These are phyloP conservation scores for Coccyzus lansbergi DNA, from an alignment of 2,797 vertebrate genomes.

Conservation along the genomic window DNA sequence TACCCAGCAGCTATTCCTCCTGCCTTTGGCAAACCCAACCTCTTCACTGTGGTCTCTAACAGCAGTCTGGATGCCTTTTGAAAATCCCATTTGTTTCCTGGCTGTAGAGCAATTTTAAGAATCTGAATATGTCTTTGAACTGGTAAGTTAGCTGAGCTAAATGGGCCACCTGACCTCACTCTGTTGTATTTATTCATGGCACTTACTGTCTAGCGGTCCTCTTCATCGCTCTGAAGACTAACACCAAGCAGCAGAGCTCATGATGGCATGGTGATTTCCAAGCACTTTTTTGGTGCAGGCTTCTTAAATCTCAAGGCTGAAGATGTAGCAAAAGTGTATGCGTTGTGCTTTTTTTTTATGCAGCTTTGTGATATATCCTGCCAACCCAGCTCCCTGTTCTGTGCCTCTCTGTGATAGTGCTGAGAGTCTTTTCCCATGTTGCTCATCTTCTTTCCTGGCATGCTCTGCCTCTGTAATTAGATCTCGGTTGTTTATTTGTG, in stretches of 20 bases:
- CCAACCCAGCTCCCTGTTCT: neutral
- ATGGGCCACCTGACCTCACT: neutral
- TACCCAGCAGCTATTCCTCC: neutral
- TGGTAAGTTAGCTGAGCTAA: neutral
- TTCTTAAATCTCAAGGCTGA: neutral
- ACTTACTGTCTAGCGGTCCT: neutral
- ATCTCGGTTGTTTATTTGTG: slow-evolving; percentile 19
- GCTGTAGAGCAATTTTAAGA: neutral
- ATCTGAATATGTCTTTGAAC: neutral
- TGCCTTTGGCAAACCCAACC: neutral
- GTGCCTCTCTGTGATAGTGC: neutral
- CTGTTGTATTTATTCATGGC: rapidly evolving
- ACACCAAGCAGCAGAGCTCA: rapidly evolving
- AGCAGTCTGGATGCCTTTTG: neutral
- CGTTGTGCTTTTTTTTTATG: neutral
- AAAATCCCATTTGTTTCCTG: neutral
- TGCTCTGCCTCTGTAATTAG: slow-evolving; percentile 19
- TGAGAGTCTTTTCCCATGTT: neutral
- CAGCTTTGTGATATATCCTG: neutral
- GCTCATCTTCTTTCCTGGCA: slow-evolving; percentile 21
- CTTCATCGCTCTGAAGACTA: neutral
- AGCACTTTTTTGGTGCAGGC: neutral
- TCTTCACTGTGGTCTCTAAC: neutral
- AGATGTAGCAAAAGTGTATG: neutral
- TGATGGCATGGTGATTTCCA: neutral